Evolutionary conservation across 2,113 vertebrate genomes (phyloP).

Genomic region (Romanogobio albipinnatus): DNA sequence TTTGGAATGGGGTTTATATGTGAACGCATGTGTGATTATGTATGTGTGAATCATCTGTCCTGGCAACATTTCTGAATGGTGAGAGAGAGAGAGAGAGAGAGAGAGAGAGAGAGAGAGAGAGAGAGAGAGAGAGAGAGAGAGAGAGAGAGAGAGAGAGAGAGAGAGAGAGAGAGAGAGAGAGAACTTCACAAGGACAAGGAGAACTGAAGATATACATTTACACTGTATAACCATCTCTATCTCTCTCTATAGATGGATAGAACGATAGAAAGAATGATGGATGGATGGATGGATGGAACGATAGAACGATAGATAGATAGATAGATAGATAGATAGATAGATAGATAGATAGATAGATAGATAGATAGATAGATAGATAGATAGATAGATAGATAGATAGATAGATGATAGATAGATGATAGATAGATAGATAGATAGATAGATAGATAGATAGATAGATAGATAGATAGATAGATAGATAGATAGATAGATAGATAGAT

Average conservation of each 20-base stretch:
- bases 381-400: background rate
- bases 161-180: slow-evolving; percentile 14
- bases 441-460: background rate
- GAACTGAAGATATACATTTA: background rate
- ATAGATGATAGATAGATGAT: too few species aligned
- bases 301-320: background rate
- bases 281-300: background rate
- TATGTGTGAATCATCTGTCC: slow-evolving; percentile 11
- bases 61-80: background rate
- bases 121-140: slow-evolving; percentile 11
- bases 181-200: slow-evolving; percentile 4
- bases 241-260: background rate
- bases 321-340: background rate
- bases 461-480: background rate
- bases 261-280: background rate
- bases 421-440: too few species aligned
- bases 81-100: background rate
- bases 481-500: background rate
- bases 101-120: slow-evolving; percentile 16
- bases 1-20: background rate
- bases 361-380: background rate
- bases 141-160: slow-evolving; percentile 13
- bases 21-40: slow-evolving; percentile 22
- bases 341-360: background rate
- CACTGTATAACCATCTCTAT: background rate